Evolutionary conservation across 1,140 invertebrate species (phyloP).

Genomic region (Neuroterus valhalla): DNA sequence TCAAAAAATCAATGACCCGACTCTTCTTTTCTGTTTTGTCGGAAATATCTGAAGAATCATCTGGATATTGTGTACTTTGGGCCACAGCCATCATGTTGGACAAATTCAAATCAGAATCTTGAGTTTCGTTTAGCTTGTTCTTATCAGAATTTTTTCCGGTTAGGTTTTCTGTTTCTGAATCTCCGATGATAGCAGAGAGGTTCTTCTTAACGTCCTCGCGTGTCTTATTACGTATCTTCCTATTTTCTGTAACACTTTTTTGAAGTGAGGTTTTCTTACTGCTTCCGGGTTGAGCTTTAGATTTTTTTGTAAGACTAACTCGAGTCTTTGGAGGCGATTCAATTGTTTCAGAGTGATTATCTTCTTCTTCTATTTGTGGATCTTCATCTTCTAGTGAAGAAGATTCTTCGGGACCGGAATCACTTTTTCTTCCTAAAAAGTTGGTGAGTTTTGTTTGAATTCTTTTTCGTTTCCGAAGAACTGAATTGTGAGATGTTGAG

Average conservation of each 20-base stretch:
- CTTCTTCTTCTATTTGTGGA: background rate
- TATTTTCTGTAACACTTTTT: background rate
- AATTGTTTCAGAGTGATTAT: background rate
- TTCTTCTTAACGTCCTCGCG: constrained; percentile 18
- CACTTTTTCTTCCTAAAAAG: background rate
- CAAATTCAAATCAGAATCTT: constrained; percentile 7
- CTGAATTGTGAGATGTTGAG: background rate
- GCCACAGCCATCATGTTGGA: background rate
- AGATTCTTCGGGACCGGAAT: background rate
- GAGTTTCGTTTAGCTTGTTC: background rate
- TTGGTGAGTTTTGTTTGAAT: background rate
- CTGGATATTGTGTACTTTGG: constrained; percentile 22
- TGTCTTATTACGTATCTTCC: background rate
- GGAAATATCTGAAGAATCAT: background rate
- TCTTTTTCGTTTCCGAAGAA: background rate
- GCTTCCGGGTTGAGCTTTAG: background rate
- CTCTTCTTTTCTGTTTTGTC: background rate
- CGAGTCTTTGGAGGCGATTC: background rate
- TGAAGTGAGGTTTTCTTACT: background rate
- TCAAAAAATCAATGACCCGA: background rate
- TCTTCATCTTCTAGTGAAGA: background rate
- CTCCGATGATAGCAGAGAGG: background rate
- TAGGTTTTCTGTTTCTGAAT: background rate
- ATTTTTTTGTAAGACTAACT: background rate
- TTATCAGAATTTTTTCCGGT: background rate